Conservation (phyloP, 2,888 invertebrate species). For the Andricus curvator region DNA sequence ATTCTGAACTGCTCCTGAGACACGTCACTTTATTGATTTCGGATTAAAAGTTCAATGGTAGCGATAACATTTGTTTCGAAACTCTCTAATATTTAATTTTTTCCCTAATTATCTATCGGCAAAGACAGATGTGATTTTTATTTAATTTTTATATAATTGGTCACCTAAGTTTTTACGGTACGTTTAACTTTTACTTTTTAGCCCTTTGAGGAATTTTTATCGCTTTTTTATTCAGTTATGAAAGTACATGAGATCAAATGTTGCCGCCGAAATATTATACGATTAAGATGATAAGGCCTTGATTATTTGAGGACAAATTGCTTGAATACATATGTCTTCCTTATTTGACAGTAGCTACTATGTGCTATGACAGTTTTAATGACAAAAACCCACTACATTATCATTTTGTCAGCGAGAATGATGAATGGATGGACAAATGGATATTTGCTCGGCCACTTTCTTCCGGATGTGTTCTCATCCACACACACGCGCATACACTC, state of each 20-base stretch:
- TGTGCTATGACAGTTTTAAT: conserved; percentile 23
- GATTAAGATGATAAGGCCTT: neutral
- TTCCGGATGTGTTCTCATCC: conserved; percentile 32
- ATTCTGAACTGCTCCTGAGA: no score
- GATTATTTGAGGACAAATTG: conserved; percentile 20
- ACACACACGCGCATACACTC: neutral
- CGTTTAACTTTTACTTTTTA: no score
- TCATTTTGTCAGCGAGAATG: conserved; percentile 35
- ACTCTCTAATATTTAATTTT: no score
- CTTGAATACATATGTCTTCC: conserved; percentile 12
- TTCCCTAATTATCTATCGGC: no score
- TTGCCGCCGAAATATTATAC: neutral
- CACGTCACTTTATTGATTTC: no score
- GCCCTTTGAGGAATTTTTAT: neutral
- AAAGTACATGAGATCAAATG: neutral
- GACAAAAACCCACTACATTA: conserved; percentile 36
- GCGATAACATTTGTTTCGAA: no score
- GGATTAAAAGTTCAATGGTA: no score
- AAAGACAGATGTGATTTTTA: no score
- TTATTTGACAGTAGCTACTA: conserved; percentile 1
- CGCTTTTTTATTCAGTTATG: neutral
- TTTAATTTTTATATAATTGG: no score
- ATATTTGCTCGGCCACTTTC: conserved; percentile 32
- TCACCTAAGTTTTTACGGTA: no score
- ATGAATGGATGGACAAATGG: conserved; percentile 15